These are phyloP conservation scores for Caprella mutica DNA, from an alignment of 2,888 invertebrate species.

Conservation along the genomic window DNA sequence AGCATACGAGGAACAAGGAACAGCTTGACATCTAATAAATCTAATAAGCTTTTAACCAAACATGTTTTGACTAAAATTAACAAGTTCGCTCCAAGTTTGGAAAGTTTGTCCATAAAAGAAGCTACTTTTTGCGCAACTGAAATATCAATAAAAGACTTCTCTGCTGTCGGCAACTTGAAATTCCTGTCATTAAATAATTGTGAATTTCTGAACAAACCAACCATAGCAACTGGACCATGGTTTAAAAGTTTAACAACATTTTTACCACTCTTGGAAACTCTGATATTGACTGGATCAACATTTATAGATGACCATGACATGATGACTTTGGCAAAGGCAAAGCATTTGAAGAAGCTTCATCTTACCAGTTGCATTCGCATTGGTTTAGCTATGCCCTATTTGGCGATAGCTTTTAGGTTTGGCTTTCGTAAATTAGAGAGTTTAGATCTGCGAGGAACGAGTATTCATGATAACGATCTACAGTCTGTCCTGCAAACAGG, in stretches of 20 bases:
- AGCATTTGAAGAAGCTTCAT: constrained; percentile 21
- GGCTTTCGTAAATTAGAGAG: constrained; percentile 29
- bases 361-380: constrained; percentile 23
- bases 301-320: constrained; percentile 32
- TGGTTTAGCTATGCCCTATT: constrained; percentile 28
- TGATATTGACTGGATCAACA: constrained; percentile 22
- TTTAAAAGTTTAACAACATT: constrained; percentile 24
- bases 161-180: constrained; percentile 15
- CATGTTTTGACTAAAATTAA: constrained; percentile 15
- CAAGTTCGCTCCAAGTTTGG: constrained; percentile 20
- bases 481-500: constrained; percentile 25
- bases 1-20: constrained; percentile 20
- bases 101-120: constrained; percentile 23
- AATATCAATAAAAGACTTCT: constrained; percentile 22
- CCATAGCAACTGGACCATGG: constrained; percentile 22
- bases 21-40: constrained; percentile 17
- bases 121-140: constrained; percentile 26
- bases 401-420: constrained; percentile 31
- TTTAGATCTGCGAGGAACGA: constrained; percentile 31
- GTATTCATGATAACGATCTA: constrained; percentile 26
- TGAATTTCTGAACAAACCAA: constrained; percentile 30
- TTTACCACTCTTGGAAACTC: constrained; percentile 16
- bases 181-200: constrained; percentile 20
- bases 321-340: constrained; percentile 29
- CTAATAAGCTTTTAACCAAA: constrained; percentile 22